phyloP scores from a whole-genome alignment of 2,797 vertebrate genomes.

The Agapornis canus region DNA sequence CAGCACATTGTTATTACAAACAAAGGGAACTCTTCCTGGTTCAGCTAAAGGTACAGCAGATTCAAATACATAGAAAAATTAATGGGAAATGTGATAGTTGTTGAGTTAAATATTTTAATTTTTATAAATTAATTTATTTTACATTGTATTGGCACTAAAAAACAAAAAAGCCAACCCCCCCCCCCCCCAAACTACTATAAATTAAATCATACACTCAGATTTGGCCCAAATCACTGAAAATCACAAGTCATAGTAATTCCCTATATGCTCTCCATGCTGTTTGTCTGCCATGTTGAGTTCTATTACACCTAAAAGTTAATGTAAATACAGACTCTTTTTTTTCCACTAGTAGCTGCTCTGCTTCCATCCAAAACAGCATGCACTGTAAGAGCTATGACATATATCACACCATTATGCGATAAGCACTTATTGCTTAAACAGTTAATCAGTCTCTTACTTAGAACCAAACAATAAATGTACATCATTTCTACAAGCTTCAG shows the following conservation, averaged over 20 bases:
- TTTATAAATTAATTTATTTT: not conserved
- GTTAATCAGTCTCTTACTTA: not conserved
- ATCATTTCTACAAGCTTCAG: slow-evolving; percentile 2
- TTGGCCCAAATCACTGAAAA: not conserved
- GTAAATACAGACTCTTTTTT: not conserved
- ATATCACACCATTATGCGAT: not conserved
- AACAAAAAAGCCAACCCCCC: not conserved
- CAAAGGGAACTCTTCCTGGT: not conserved
- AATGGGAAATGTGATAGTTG: not conserved
- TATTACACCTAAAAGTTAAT: not conserved
- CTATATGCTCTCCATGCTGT: not conserved
- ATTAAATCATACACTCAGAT: not conserved
- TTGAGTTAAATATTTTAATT: not conserved
- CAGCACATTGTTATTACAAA: not conserved
- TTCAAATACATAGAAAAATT: not conserved
- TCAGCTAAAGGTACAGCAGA: not conserved
- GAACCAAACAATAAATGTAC: not conserved
- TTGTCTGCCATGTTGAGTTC: not conserved
- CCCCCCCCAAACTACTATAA: not conserved
- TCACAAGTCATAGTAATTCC: not conserved
- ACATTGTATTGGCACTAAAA: not conserved
- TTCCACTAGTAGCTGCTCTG: not conserved
- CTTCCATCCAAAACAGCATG: not conserved
- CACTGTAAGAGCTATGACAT: not conserved
- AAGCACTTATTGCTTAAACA: not conserved